phyloP scores from a whole-genome alignment of 92 coral and sea anemone genomes.

The Bergia sp. region DNA sequence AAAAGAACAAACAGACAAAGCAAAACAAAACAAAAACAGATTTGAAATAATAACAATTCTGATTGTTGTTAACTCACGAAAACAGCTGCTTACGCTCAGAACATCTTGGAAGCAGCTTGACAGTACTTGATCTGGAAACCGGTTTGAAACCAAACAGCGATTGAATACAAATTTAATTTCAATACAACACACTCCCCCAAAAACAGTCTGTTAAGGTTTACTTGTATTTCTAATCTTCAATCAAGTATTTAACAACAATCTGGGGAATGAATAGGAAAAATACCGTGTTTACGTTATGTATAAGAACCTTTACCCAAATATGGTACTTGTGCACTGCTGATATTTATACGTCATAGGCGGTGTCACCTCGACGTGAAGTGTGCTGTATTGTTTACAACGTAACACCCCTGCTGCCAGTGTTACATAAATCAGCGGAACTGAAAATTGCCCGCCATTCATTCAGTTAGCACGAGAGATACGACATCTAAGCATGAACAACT shows the following conservation, averaged over 20 bases:
- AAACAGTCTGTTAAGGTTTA: no score
- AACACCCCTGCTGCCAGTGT: not conserved
- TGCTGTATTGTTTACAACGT: not conserved
- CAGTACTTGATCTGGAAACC: no score
- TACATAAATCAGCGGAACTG: no score
- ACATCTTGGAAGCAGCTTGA: no score
- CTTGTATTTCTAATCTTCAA: no score
- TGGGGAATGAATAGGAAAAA: not conserved
- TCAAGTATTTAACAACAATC: not conserved
- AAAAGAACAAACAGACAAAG: not conserved
- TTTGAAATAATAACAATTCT: not conserved
- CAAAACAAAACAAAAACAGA: not conserved
- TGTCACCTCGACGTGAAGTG: not conserved
- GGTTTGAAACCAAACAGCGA: not conserved
- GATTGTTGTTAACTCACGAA: not conserved
- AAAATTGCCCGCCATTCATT: not conserved
- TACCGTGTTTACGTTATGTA: not conserved
- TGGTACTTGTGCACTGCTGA: not conserved
- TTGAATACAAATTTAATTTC: not conserved
- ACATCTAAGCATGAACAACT: not conserved
- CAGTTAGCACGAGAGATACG: not conserved
- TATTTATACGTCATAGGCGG: not conserved
- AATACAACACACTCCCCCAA: no score
- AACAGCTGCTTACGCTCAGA: not conserved
- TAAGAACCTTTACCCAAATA: not conserved